These are phyloP conservation scores for Lucilia cuprina DNA, from an alignment of 1,140 invertebrate genomes.

Conservation along the genomic window DNA sequence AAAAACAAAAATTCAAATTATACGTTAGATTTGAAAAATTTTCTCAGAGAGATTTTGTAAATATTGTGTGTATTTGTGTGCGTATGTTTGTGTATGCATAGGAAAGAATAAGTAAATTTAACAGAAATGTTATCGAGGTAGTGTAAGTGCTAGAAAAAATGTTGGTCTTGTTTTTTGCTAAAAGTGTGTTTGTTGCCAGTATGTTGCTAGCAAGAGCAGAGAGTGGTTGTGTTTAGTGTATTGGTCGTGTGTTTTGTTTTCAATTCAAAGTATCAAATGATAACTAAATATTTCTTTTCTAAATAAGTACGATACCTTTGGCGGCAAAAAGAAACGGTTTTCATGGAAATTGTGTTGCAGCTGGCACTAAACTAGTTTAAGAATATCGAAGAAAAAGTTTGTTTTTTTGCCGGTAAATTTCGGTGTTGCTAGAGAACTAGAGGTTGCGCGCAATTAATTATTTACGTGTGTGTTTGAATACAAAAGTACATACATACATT, in stretches of 20 bases:
- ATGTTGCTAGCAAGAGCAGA: conserved; percentile 22
- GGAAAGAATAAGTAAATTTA: not conserved
- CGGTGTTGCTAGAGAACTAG: not conserved
- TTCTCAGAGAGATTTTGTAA: not conserved
- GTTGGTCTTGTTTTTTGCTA: not conserved
- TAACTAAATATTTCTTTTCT: not conserved
- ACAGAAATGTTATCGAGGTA: not conserved
- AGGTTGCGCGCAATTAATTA: conserved; percentile 23
- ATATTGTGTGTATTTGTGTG: not conserved
- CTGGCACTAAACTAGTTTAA: not conserved
- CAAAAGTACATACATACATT: not conserved
- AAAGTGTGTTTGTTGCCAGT: conserved; percentile 7
- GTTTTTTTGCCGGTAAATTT: not conserved
- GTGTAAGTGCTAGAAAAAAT: conserved; percentile 8
- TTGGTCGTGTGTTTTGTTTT: not conserved
- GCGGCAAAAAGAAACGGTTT: not conserved
- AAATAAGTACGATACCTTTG: conserved; percentile 3
- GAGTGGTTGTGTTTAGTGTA: not conserved
- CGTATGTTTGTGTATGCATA: not conserved
- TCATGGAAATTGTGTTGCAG: not conserved
- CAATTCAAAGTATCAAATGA: not conserved
- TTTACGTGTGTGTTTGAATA: not conserved
- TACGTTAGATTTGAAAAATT: not conserved
- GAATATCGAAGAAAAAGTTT: not conserved
- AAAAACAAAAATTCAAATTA: not conserved